Evolutionary conservation across 2,113 vertebrate genomes (phyloP), one percentile per base, ranked within the genome.

Genomic region (Elanus axillaris): DNA sequence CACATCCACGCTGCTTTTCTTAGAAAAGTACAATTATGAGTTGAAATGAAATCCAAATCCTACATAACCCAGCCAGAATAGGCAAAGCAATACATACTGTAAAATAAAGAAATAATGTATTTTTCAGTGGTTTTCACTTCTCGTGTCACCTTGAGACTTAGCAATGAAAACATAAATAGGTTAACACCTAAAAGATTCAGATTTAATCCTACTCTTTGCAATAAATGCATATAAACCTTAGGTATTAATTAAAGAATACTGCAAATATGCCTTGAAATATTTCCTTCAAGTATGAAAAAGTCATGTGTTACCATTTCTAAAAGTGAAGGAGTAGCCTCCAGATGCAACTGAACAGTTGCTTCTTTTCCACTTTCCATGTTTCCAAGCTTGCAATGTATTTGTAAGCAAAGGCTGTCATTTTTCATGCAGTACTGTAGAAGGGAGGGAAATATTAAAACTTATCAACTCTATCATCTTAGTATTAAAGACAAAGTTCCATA

Each of bases 331-430:
- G 99, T 99, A 55, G 99, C 98, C 94, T 98, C 98, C 74, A 99
- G 88, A 18, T 98, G 98, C 90, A 99, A 78, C 12, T 98, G 98
- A 81, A 99, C 90, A 21, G 96, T 98, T 27, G 96, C 98, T 83
- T 99, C 99, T 94, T 98, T 99, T 34, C 99, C 99, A 36, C 95
- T 98, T 74, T 99, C 99, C 98, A 99, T 96, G 91, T 98, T 98
- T 68, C 99, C 99, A 21, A 99, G 98, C 69, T 96, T 97, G 97
- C 99, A 99, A 59, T 98, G 55, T 92, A 99, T 94, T 72, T 76
- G 96, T 96, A 99, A 98, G 95, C 99, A 99, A 48, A 98, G 75
- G 27, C 71, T 79, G 80, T 99, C 99, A 7, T 88, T 80, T 80
- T 95, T 98, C 75, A 97, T 98, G 93, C 99, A 99, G 93, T 98